Percentiles rank a stretch among this genome's conserved stretches.
These are phyloP conservation scores for Heliconius hermathena DNA, from an alignment of 1,140 invertebrate genomes.

Conservation along the genomic window DNA sequence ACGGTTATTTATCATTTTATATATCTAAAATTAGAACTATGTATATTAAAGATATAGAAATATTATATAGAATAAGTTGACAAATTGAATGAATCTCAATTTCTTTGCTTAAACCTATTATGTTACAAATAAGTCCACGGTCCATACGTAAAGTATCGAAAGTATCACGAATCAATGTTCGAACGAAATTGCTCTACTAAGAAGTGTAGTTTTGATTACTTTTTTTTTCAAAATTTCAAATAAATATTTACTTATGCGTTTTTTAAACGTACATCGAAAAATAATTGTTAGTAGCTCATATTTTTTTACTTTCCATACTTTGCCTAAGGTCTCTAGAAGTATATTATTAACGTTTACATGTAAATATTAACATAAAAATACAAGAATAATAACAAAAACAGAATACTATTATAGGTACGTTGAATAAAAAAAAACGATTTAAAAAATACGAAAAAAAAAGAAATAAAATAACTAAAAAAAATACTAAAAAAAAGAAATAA, in stretches of 20 bases:
- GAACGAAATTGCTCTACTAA: too few species aligned
- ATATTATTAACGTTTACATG: background rate
- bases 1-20: background rate
- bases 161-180: too few species aligned
- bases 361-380: background rate
- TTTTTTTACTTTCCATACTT: too few species aligned
- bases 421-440: too few species aligned
- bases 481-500: background rate
- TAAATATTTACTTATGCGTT: too few species aligned
- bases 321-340: too few species aligned
- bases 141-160: too few species aligned
- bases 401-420: too few species aligned
- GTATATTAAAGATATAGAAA: conserved; percentile 44
- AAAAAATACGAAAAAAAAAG: background rate
- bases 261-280: too few species aligned
- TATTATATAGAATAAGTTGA: conserved; percentile 48
- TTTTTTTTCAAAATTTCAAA: too few species aligned
- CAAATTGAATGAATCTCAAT: conserved; percentile 19
- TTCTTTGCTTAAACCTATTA: background rate
- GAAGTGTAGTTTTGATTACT: too few species aligned
- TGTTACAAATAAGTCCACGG: background rate
- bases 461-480: background rate
- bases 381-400: background rate
- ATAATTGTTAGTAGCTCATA: too few species aligned
- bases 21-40: conserved; percentile 45